Percentiles rank a stretch among this genome's conserved stretches.
These are phyloP conservation scores for Mustela lutreola DNA, from an alignment of 2,113 vertebrate species.

Conservation along the genomic window DNA sequence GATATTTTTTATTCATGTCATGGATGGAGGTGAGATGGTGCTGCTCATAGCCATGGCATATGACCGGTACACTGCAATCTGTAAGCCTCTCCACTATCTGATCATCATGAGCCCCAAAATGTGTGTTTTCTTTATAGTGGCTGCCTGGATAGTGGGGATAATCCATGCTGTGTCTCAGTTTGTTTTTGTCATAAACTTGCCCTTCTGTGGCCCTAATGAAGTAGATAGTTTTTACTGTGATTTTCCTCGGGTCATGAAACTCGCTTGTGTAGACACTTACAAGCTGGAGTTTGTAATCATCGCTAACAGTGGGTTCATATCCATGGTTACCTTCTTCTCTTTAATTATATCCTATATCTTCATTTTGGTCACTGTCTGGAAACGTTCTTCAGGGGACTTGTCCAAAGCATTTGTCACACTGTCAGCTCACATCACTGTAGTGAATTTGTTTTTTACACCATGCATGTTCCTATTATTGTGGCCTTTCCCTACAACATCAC, in stretches of 20 bases:
- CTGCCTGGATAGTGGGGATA: too few species aligned
- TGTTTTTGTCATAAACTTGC: too few species aligned
- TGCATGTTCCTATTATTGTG: slow-evolving; percentile 59
- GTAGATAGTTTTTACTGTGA: slow-evolving; percentile 35
- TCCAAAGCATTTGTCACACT: slow-evolving; percentile 64
- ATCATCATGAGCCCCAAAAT: too few species aligned
- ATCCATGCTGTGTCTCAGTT: too few species aligned
- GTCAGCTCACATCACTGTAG: slow-evolving; percentile 33
- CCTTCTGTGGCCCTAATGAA: not conserved
- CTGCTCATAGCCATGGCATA: too few species aligned
- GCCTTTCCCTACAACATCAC: slow-evolving; percentile 6
- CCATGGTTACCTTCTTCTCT: not conserved
- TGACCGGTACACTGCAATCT: too few species aligned
- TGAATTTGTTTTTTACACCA: slow-evolving; percentile 44
- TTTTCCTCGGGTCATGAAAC: slow-evolving; percentile 31
- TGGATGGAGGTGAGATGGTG: too few species aligned
- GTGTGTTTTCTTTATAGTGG: too few species aligned
- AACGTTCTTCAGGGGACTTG: slow-evolving; percentile 39
- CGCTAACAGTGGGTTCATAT: slow-evolving; percentile 53
- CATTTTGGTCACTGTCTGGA: slow-evolving; percentile 68
- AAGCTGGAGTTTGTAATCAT: slow-evolving; percentile 4
- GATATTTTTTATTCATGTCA: too few species aligned
- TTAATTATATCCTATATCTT: slow-evolving; percentile 46
- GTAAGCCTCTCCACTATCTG: too few species aligned
- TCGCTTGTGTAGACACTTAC: slow-evolving; percentile 38